Base-by-base conservation (phyloP, 2,888 invertebrate genomes). In the Trachelus iudaicus region DNA sequence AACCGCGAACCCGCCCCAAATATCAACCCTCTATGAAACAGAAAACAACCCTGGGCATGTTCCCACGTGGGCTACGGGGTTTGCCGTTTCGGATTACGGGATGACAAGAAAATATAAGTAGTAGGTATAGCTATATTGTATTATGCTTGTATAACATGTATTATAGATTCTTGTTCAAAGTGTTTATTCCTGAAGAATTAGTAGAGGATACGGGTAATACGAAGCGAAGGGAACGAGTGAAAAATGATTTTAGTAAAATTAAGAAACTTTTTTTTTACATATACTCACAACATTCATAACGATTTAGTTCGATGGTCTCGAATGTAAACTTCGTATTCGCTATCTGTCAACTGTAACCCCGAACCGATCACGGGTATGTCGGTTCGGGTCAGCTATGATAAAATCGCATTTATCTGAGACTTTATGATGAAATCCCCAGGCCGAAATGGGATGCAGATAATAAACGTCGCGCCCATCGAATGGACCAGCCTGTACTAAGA, bases 1-100 rank as follows among this genome's bases (percentile, higher is more conserved):
- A 80, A 85, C 82, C 84, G 82, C 81, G 80, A 84, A 83, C 81
- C 81, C 81, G 80, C 81, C 82, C 75, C 34, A 83, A 84, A 80
- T 83, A 83, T 78, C 79, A 77, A 77, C 79, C 82, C 81, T 81
- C 80, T 75, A 75, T 56, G 40, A 56, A 56, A 73, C 77, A 79
- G 83, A 80, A 82, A 80, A 73, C 77, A 80, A 77, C 82, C 82
- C 82, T 81, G 33, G 75, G 81, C 79, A 78, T 69, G 82, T 85
- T 85, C 85, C 84, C 84, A 85, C 85, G 84, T 84, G 77, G 73
- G 78, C 75, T 78, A 79, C 79, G 75, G 76, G 76, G 75, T 68
- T 79, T 79, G 74, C 40, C 75, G 81, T 83, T 82, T 85, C 81
- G 79, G 82, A 85, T 86, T 85, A 85, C 85, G 35, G 13, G 34